Evolutionary conservation across 2,888 invertebrate species (phyloP).

Genomic region (Cryptops parisi): DNA sequence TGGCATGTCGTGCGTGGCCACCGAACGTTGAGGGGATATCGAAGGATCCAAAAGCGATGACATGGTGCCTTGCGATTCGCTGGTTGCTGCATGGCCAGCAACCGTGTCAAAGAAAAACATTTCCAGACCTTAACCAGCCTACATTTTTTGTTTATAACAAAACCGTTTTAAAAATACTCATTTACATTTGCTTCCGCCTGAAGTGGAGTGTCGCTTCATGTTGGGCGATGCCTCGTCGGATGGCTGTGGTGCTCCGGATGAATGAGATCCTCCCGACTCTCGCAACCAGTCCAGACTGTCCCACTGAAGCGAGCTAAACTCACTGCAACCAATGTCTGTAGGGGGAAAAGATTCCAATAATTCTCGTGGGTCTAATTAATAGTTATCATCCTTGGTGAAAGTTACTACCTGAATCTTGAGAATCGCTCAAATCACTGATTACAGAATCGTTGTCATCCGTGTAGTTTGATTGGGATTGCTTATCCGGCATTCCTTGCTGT

Average conservation of each 20-base stretch:
- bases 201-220: no score
- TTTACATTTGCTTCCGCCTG: no score
- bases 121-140: no score
- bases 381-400: no score
- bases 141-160: no score
- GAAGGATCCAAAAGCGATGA: slow-evolving; percentile 12
- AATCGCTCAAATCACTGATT: slow-evolving; percentile 6
- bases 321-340: slow-evolving; percentile 5
- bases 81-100: background rate
- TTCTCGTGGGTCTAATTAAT: no score
- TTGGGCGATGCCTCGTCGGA: no score
- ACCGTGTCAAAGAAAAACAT: no score
- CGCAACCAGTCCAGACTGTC: slow-evolving; percentile 13
- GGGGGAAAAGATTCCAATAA: no score
- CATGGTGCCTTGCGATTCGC: slow-evolving; percentile 6
- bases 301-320: slow-evolving; percentile 6
- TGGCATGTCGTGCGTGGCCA: slow-evolving; percentile 4
- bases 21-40: slow-evolving; percentile 7
- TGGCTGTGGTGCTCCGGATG: background rate
- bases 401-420: slow-evolving; percentile 7
- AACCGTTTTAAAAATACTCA: no score
- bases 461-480: background rate
- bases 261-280: slow-evolving; percentile 1
- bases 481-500: slow-evolving; percentile 9
- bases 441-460: slow-evolving; percentile 12